Evolutionary conservation across 2,888 invertebrate genomes (phyloP).

Genomic region (Conus canariensis): DNA sequence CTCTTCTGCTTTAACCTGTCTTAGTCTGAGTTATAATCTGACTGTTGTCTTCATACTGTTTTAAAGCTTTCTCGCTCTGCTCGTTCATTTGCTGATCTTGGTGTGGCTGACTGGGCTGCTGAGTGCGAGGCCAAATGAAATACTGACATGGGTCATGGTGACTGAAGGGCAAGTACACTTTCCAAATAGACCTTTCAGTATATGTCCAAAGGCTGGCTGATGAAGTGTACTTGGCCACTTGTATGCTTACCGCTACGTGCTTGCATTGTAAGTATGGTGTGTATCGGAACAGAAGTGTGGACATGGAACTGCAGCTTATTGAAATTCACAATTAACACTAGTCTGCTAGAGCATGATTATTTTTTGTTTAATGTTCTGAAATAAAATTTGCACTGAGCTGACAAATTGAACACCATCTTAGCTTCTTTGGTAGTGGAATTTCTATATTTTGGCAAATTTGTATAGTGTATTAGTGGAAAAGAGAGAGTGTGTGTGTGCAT

Average conservation of each 20-base stretch:
- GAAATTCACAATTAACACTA: not conserved
- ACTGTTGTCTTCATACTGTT: conserved; percentile 2
- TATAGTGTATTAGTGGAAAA: too few species aligned
- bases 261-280: conserved; percentile 27
- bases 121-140: not conserved
- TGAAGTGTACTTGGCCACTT: not conserved
- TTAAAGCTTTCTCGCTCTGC: conserved; percentile 29
- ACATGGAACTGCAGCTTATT: not conserved
- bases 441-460: too few species aligned
- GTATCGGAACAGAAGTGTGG: not conserved
- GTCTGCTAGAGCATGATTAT: too few species aligned
- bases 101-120: not conserved
- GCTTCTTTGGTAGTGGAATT: too few species aligned
- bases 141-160: conserved; percentile 13
- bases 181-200: not conserved
- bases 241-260: conserved; percentile 5
- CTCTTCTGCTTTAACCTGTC: not conserved
- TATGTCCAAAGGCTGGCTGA: not conserved
- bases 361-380: too few species aligned
- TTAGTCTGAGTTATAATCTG: conserved; percentile 1
- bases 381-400: too few species aligned
- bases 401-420: too few species aligned
- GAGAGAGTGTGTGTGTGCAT: too few species aligned
- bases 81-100: conserved; percentile 13
- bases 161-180: not conserved